Conservation (phyloP, 2,113 vertebrate species). For the Scytalopus superciliaris region DNA sequence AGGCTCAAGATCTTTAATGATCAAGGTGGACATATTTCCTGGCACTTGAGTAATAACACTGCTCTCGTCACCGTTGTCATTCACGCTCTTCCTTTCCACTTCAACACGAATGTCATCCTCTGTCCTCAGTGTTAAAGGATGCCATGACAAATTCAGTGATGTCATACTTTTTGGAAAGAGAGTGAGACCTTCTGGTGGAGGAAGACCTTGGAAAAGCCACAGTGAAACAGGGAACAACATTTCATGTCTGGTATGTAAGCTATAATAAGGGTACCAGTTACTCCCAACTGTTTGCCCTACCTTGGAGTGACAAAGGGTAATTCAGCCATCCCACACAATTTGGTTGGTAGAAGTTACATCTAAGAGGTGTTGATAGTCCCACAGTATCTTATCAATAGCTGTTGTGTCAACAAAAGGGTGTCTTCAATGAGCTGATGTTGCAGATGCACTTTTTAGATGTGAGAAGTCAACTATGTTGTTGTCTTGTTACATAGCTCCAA, state of each 20-base stretch:
- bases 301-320: not conserved
- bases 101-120: conserved; percentile 80
- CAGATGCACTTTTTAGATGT: not conserved
- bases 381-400: not conserved
- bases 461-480: not conserved
- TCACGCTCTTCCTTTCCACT: conserved; percentile 74
- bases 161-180: conserved; percentile 80
- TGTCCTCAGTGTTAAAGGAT: conserved; percentile 66
- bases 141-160: conserved; percentile 82
- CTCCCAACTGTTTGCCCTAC: not conserved
- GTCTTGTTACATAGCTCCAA: not conserved
- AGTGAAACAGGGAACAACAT: conserved; percentile 34
- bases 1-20: conserved; percentile 75
- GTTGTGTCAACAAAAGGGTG: not conserved
- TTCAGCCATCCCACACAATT: not conserved
- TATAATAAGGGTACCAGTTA: not conserved
- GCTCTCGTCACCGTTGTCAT: conserved; percentile 28
- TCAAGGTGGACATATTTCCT: conserved; percentile 74
- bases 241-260: not conserved
- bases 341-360: not conserved
- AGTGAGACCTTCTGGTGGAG: conserved; percentile 78
- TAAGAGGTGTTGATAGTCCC: not conserved
- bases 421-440: not conserved
- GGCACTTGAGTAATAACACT: conserved; percentile 65
- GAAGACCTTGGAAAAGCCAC: conserved; percentile 76